Evolutionary conservation across 1,140 invertebrate species (phyloP), one percentile per base, ranked within the genome.

Genomic region (Caenorhabditis brenneri): DNA sequence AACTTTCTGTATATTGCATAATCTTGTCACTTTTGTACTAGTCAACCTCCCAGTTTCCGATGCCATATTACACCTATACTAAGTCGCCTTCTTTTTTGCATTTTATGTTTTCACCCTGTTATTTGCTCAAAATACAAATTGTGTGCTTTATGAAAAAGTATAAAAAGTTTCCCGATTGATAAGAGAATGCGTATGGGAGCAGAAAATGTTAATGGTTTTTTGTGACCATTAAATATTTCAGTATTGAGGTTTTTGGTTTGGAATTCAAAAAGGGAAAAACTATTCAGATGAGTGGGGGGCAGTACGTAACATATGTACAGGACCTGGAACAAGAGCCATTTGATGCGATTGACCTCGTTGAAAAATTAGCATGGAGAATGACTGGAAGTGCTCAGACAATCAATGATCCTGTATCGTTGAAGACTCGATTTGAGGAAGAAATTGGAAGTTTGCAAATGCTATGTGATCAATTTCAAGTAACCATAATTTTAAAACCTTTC

Each of bases 311-410:
- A 9, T 90, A 90, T 80, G 86, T 90, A 19, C 84, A 91, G 60
- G 89, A 90, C 84, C 84, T 90, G 36, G 89, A 90, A 39, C 89
- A 90, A 95, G 96, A 98, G 90, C 96, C 96, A 0, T 99, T 98
- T 92, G 95, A 98, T 93, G 94, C 96, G 29, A 95, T 96, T 91
- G 96, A 98, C 89, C 99, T 99, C 93, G 96, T 99, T 0, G 97
- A 99, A 92, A 93, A 96, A 82, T 92, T 99, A 86, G 97, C 97
- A 82, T 97, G 96, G 94, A 93, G 96, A 89, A 95, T 96, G 48
- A 95, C 96, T 87, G 95, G 95, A 89, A 93, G 93, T 24, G 81
- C 58, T 16, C 80, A 87, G 10, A 81, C 81, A 15, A 80, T 87
- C 24, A 78, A 84, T n/a, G 88, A 91, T 80, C 88, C 88, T 6